Percentiles rank a stretch among this genome's conserved stretches.
Conservation (phyloP, 2,888 invertebrate genomes). For the Rhynchonema sp. region DNA sequence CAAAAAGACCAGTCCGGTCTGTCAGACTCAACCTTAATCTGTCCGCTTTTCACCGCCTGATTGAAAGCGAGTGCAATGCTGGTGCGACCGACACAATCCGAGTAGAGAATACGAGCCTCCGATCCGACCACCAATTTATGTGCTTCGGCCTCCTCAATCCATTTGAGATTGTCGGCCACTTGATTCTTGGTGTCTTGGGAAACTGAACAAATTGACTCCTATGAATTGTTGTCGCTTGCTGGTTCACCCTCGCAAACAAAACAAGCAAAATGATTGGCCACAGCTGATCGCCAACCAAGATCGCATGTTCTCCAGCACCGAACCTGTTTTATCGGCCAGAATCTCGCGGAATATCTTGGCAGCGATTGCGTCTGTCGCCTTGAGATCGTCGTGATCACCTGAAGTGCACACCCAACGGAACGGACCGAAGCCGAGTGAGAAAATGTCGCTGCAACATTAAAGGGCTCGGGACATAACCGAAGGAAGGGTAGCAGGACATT, state of each 20-base stretch:
- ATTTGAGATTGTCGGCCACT: conserved; percentile 40
- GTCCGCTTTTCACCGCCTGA: conserved; percentile 34
- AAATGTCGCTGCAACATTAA: conserved; percentile 39
- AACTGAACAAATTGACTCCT: conserved; percentile 33
- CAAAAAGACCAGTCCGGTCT: not conserved
- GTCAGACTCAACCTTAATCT: conserved; percentile 29
- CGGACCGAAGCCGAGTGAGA: conserved; percentile 45
- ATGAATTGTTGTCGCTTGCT: no score
- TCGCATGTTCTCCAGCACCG: no score
- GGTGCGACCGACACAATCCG: conserved; percentile 38
- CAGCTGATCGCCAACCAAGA: no score
- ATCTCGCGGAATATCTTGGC: no score
- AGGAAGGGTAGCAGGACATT: not conserved
- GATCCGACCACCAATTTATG: conserved; percentile 36
- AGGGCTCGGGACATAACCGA: no score
- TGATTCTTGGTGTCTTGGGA: conserved; percentile 33
- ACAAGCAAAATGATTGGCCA: no score
- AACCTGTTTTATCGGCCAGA: no score
- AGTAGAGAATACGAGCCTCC: conserved; percentile 41
- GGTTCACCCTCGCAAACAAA: no score
- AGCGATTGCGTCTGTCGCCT: conserved; percentile 39
- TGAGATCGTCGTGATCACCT: conserved; percentile 35
- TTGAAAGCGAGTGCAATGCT: conserved; percentile 40
- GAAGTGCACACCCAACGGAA: conserved; percentile 46
- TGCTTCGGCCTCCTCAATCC: conserved; percentile 39